Evolutionary conservation across 2,113 vertebrate species (phyloP), one percentile per base, ranked within the genome.

Genomic region (Hiodon alosoides): DNA sequence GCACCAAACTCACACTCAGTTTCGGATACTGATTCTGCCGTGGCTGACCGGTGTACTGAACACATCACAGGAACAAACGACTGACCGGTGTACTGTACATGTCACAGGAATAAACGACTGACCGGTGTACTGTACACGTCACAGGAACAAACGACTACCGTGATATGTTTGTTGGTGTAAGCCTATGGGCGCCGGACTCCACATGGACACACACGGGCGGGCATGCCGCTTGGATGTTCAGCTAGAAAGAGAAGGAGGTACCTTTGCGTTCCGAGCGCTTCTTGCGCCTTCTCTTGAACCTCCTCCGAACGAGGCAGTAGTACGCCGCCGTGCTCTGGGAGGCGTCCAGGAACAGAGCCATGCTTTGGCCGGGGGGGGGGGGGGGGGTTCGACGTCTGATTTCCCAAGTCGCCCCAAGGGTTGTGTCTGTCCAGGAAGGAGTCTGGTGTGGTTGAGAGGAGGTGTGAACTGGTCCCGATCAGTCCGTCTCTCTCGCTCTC

Each of bases 251-350:
- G 47, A 51, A 65, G 7, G 52, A 52, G 72, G 50, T 93, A 95
- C 95, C 95, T 94, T 88, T 94, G 77, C 85, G 90, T 75, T 94
- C 88, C 0, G 89, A 93, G 68, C 88, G 84, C 72, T 90, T 95
- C 80, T 81, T 92, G 82, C 92, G 90, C 80, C 94, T 90, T 84
- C 92, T 85, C 79, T 89, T 94, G 76, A 84, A 87, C 72, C 77
- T 86, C 78, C 67, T 87, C 46, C 78, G 80, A 77, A 86, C 78
- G 5, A 77, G 14, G 76, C 91, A 85, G 82, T 89, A 87, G 69
- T 87, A 86, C 75, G 85, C 86, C 73, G 89, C 90, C 85, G 78
- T 57, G 61, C 79, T 76, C 75, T 82, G 83, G 0, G 84, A 67
- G 4, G 65, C 72, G 4, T 80, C 74, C 72, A 81, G 74, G 1